Evolutionary conservation across 2,113 vertebrate species (phyloP), one percentile per base, ranked within the genome.

Genomic region (Hassar affinis): DNA sequence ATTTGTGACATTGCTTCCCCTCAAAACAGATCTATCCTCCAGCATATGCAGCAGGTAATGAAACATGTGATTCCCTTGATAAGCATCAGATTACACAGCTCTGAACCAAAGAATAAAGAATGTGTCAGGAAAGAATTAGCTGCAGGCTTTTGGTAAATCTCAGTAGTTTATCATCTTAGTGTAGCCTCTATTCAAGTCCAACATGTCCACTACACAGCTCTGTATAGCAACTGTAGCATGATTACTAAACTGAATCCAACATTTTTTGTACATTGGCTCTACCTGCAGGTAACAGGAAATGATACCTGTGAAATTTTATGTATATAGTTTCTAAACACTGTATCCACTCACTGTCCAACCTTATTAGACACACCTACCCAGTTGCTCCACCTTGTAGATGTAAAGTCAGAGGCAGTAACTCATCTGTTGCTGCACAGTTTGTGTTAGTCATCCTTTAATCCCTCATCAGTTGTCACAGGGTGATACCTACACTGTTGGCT

Each of bases 101-200:
- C 49, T 77, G 61, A 78, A 64, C 86, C 69, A 81, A 83, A 82
- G 76, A 71, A 87, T 85, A 85, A 88, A 86, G 81, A 78, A 87
- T 76, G 85, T 89, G 84, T 82, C 80, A 87, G 85, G 6, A 54
- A 87, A 85, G 85, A 88, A 88, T 90, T 81, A 88, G 61, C 85
- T 83, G 49, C 51, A 82, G 80, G 71, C 59, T 76, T 54, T 83
- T 33, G 80, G 75, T 84, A 86, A 78, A 78, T 74, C 82, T 33
- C 6, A 30, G 69, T 52, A 85, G 59, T 72, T 77, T 54, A 77
- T 80, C 71, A 81, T 69, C 80, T n/a, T 30, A 59, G 38, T 57
- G 54, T 83, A 54, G 56, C 25, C 42, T 61, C 74, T 82, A 66
- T 17, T 84, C 52, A 52, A 81, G 33, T 51, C 30, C 54, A 68